Base-by-base conservation (phyloP, 2,113 vertebrate genomes). In the Silurus meridionalis region DNA sequence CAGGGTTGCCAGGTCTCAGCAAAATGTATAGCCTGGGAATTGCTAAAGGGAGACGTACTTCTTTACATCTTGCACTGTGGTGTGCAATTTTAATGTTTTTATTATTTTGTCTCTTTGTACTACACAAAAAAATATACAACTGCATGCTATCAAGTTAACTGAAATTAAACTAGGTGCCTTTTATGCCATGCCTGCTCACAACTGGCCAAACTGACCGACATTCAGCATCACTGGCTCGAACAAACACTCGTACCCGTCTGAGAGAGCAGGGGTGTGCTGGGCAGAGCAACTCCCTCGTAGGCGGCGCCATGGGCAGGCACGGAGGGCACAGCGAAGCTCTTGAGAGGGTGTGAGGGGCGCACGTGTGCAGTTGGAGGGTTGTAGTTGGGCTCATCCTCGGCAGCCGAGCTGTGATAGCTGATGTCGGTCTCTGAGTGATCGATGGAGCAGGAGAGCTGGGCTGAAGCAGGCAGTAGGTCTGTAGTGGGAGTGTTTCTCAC, bases 301-400 rank as follows among this genome's bases (percentile, higher is more conserved):
- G 93, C 21, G 55, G 96, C 85, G 5, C 95, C 90, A 0, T 91
- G 57, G 0, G 94, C 85, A 0, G 97, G 96, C 72, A 98, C 90
- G 0, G 96, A 96, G 0, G 97, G 97, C 90, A 98, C 97, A 0
- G 97, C 98, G 0, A 99, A 99, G 92, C 98, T 99, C 95, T 99
- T 99, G 84, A 99, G 92, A 0, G 98, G 97, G 93, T 98, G 98
- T 0, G 97, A 96, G 61, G 98, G 96, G 82, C 97, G 95, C 61
- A 99, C 92, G 0, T 98, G 98, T 52, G 97, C 97, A 0, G 95
- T 97, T 28, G 91, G 97, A 75, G 95, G 96, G 82, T 92, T 95
- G 91, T 96, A 97, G 89, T 95, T 94, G 0, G 96, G 91, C 50
- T 99, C 98, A 82, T 99, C 98, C 87, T 99, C 97, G 0, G 96